Conservation (phyloP, 2,888 invertebrate species). For the Cheilosia variabilis region DNA sequence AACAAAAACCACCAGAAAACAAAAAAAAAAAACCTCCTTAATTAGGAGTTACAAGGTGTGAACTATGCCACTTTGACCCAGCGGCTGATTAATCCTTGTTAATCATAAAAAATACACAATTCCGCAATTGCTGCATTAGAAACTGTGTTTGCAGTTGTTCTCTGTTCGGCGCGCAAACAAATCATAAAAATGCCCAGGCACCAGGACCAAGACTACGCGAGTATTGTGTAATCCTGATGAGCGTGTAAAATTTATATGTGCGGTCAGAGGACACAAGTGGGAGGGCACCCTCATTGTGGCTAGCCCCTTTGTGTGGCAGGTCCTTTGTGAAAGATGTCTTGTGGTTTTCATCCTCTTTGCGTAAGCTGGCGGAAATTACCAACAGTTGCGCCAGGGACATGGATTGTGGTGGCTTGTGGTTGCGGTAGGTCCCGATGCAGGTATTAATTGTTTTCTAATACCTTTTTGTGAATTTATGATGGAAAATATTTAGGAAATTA, state of each 20-base stretch:
- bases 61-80: constrained; percentile 46
- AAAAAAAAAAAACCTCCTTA: constrained; percentile 47
- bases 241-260: constrained; percentile 70
- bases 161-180: constrained; percentile 33
- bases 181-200: constrained; percentile 42
- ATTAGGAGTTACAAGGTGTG: constrained; percentile 62
- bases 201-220: not conserved
- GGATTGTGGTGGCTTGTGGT: not conserved
- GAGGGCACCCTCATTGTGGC: constrained; percentile 50
- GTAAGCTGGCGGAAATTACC: constrained; percentile 51
- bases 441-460: constrained; percentile 49
- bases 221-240: constrained; percentile 65
- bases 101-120: constrained; percentile 15
- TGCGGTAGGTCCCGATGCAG: constrained; percentile 56
- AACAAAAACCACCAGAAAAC: not conserved
- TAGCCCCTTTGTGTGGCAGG: constrained; percentile 17
- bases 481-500: constrained; percentile 72
- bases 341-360: constrained; percentile 63
- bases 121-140: not conserved
- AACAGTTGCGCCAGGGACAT: constrained; percentile 41
- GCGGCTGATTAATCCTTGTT: constrained; percentile 55
- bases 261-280: constrained; percentile 43
- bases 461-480: constrained; percentile 59
- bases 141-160: not conserved
- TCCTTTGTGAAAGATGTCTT: constrained; percentile 51